A percentile compares a stretch with the other conserved stretches of the same genome.
These are phyloP conservation scores for Sterna hirundo DNA, from an alignment of 2,113 vertebrate species.

Conservation along the genomic window DNA sequence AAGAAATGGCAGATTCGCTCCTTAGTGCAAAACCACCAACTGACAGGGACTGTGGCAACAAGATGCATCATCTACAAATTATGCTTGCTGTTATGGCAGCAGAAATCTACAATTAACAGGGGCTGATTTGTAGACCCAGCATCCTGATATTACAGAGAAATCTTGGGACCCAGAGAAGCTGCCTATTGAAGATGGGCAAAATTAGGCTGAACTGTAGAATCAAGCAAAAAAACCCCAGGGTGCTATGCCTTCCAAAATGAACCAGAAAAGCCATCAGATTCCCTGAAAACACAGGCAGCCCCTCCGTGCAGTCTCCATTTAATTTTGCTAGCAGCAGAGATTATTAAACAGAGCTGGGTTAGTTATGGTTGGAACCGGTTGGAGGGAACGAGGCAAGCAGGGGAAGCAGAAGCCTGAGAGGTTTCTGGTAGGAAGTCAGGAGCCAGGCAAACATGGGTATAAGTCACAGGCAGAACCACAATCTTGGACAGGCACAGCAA, in stretches of 20 bases:
- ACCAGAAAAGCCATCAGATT: not conserved
- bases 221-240: not conserved
- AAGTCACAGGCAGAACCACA: not conserved
- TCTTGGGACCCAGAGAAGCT: not conserved
- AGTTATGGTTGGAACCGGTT: not conserved
- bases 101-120: not conserved
- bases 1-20: not conserved
- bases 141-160: not conserved
- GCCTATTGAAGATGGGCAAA: not conserved
- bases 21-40: not conserved
- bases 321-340: not conserved
- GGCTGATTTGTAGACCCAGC: not conserved
- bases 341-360: not conserved
- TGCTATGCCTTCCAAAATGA: not conserved
- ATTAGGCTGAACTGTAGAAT: not conserved
- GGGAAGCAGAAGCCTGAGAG: not conserved
- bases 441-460: not conserved
- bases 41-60: not conserved
- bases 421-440: not conserved
- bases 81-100: not conserved
- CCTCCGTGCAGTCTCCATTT: not conserved
- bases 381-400: not conserved
- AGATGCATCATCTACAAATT: not conserved
- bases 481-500: not conserved
- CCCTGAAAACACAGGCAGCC: not conserved